phyloP scores from a whole-genome alignment of 2,797 vertebrate genomes.

The Forpus xanthops region DNA sequence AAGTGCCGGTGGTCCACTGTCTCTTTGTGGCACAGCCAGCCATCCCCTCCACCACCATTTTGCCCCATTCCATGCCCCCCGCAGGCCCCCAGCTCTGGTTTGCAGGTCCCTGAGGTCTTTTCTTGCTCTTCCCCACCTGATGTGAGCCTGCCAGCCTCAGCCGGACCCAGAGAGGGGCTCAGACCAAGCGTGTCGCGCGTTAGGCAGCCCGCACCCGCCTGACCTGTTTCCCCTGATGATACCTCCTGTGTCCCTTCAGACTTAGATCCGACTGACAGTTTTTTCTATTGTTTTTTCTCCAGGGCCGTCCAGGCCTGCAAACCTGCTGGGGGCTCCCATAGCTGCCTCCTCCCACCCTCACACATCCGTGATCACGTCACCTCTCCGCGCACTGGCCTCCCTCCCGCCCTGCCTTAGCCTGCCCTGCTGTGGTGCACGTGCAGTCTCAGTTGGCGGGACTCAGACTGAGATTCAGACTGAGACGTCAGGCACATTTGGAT shows the following conservation, averaged over 20 bases:
- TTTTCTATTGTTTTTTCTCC: constrained; percentile 86
- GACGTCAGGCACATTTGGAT: constrained; percentile 82
- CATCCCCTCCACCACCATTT: neutral
- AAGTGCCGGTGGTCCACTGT: neutral
- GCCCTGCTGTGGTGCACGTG: constrained; percentile 81
- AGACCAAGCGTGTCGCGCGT: neutral
- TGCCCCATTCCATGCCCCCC: neutral
- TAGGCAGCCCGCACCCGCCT: constrained; percentile 35
- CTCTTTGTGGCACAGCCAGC: neutral
- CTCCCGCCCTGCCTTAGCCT: constrained; percentile 82
- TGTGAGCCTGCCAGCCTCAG: neutral
- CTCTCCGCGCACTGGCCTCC: constrained; percentile 81
- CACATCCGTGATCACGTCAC: constrained; percentile 81
- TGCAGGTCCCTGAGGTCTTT: neutral
- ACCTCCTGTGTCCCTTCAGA: constrained; percentile 67
- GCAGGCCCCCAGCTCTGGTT: neutral
- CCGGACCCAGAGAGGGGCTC: neutral
- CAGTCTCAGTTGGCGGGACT: constrained; percentile 79
- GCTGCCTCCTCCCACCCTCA: constrained; percentile 84
- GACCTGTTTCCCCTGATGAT: constrained; percentile 55
- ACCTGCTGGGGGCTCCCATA: constrained; percentile 83
- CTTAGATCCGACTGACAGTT: constrained; percentile 80
- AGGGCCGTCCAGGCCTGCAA: constrained; percentile 85
- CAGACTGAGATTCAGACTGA: constrained; percentile 82
- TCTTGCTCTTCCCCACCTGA: neutral